Percentiles rank a stretch among this genome's conserved stretches.
phyloP scores from a whole-genome alignment of 2,113 vertebrate species.

The Pyrgilauda ruficollis region DNA sequence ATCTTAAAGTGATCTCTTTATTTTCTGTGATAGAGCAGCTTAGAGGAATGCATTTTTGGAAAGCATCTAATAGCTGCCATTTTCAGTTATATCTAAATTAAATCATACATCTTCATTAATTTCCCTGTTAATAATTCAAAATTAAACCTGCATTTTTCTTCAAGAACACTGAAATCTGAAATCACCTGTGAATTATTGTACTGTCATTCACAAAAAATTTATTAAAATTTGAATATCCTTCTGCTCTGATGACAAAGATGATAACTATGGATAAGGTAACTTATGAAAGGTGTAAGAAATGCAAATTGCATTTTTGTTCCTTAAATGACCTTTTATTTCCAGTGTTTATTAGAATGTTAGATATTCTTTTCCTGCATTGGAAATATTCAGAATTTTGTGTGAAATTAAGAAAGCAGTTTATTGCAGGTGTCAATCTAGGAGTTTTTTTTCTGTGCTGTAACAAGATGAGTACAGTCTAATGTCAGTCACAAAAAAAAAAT shows the following conservation, averaged over 20 bases:
- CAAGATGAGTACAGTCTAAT: background rate
- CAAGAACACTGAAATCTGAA: background rate
- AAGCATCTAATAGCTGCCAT: background rate
- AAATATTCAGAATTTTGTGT: background rate
- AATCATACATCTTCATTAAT: background rate
- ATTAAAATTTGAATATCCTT: background rate
- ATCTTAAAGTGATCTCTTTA: constrained; percentile 30
- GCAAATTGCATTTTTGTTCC: background rate
- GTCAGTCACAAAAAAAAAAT: background rate
- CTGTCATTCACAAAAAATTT: background rate
- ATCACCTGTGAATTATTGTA: background rate
- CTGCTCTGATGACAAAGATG: background rate
- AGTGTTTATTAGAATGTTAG: background rate
- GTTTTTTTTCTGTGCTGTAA: background rate
- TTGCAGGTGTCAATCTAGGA: background rate
- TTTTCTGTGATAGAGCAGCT: constrained; percentile 44
- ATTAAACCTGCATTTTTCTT: background rate
- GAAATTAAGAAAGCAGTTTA: background rate
- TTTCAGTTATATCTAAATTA: constrained; percentile 35
- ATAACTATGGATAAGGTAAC: background rate
- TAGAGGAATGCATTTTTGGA: constrained; percentile 26
- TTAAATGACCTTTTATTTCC: background rate
- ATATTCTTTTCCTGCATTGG: background rate
- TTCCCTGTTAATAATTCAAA: background rate
- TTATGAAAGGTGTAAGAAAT: background rate